Conservation (phyloP, 2,113 vertebrate species). For the Trochalopteron elliotii region DNA sequence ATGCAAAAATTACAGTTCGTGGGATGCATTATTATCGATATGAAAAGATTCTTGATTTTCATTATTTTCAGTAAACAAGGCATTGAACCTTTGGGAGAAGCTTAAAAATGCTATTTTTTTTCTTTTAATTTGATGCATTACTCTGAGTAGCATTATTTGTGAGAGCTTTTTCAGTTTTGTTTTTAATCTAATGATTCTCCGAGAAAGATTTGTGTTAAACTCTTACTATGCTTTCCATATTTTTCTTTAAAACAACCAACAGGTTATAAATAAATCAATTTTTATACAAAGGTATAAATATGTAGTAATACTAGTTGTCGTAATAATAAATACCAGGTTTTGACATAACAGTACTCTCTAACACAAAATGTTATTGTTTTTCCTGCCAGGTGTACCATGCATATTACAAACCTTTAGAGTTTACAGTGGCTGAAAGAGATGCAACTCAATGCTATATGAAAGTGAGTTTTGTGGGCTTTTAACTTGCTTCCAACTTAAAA, state of each 20-base stretch:
- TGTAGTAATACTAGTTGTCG: neutral
- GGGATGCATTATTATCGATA: neutral
- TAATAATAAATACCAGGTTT: neutral
- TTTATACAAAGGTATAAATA: neutral
- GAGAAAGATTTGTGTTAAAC: neutral
- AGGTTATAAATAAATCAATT: neutral
- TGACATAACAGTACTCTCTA: neutral
- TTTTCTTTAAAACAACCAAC: neutral
- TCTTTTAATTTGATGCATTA: neutral
- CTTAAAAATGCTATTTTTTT: neutral
- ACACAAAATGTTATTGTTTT: neutral
- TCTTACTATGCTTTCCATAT: neutral
- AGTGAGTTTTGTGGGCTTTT: slow-evolving; percentile 69
- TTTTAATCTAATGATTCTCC: neutral
- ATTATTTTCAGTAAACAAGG: neutral
- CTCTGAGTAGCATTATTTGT: neutral
- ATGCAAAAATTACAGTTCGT: neutral
- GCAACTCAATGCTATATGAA: slow-evolving; percentile 92
- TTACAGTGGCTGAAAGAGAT: slow-evolving; percentile 85
- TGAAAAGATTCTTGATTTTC: neutral
- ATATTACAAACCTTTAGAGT: slow-evolving; percentile 94
- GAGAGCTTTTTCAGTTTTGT: neutral
- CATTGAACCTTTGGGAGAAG: neutral
- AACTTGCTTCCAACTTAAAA: neutral
- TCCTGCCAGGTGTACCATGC: slow-evolving; percentile 88